A percentile compares a stretch with the other conserved stretches of the same genome.
Conservation (phyloP, 2,797 vertebrate species). For the Echiichthys vipera region DNA sequence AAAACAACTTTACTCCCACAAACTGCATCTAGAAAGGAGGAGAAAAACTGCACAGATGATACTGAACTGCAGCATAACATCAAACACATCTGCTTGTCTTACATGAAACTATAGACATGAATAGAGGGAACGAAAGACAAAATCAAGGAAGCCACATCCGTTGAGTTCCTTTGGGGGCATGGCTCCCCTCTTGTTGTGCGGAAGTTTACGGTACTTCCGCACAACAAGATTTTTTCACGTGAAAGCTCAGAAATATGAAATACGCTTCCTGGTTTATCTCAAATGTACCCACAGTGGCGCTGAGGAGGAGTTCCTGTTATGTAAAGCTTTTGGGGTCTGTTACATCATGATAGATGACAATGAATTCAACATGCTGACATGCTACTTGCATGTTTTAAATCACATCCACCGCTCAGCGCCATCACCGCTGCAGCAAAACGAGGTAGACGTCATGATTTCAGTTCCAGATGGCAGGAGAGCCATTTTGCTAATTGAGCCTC, state of each 20-base stretch:
- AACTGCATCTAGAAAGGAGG: background rate
- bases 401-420: slow-evolving; percentile 18
- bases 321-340: slow-evolving; percentile 2
- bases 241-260: slow-evolving; percentile 3
- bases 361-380: slow-evolving; percentile 42
- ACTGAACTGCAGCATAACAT: slow-evolving; percentile 9
- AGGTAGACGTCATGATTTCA: slow-evolving; percentile 45
- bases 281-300: background rate
- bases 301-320: slow-evolving; percentile 24
- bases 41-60: background rate
- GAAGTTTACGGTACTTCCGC: slow-evolving; percentile 28
- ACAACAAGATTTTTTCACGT: slow-evolving; percentile 3
- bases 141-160: slow-evolving; percentile 35
- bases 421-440: slow-evolving; percentile 37
- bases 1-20: slow-evolving; percentile 4
- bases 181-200: too few species aligned
- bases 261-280: background rate
- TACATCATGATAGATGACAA: slow-evolving; percentile 46
- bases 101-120: slow-evolving; percentile 30
- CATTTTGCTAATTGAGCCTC: slow-evolving; percentile 56
- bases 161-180: background rate
- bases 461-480: slow-evolving; percentile 40
- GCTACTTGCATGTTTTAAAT: slow-evolving; percentile 48
- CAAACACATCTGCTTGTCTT: slow-evolving; percentile 26
- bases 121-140: slow-evolving; percentile 17